Evolutionary conservation across 2,113 vertebrate species (phyloP).

Genomic region (Oreochromis tanganicae): DNA sequence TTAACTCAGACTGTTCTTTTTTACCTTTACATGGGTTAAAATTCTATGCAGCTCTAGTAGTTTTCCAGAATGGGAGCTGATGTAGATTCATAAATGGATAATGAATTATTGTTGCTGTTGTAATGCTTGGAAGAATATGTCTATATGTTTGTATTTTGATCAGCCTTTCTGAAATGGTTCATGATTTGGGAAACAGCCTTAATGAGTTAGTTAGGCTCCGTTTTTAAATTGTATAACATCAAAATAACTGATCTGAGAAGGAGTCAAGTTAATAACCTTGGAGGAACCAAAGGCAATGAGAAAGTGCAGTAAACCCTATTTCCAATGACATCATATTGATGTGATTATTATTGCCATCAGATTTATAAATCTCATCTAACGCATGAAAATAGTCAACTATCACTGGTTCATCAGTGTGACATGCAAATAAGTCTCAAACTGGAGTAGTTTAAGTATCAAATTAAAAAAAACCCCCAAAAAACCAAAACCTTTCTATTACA

Average conservation of each 20-base stretch:
- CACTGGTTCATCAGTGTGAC: not conserved
- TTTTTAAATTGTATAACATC: not conserved
- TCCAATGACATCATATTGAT: not conserved
- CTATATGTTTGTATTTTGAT: not conserved
- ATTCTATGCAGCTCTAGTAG: not conserved
- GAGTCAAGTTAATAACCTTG: not conserved
- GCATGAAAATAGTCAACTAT: not conserved
- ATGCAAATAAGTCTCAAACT: not conserved
- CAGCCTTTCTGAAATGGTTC: not conserved
- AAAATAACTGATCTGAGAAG: not conserved
- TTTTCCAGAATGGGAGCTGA: not conserved
- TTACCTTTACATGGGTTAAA: not conserved
- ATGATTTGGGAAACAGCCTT: not conserved
- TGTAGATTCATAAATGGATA: not conserved
- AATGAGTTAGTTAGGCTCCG: not conserved
- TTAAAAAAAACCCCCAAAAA: fast-evolving
- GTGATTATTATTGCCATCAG: not conserved
- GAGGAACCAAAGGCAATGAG: not conserved
- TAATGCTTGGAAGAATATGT: not conserved
- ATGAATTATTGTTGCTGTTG: not conserved
- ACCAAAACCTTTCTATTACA: not conserved
- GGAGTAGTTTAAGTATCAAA: not conserved
- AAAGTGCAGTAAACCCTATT: not conserved
- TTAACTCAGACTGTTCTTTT: not conserved
- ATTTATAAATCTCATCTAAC: not conserved